These are phyloP conservation scores for Leptocoma aspasia DNA, from an alignment of 2,113 vertebrate species.

Conservation along the genomic window DNA sequence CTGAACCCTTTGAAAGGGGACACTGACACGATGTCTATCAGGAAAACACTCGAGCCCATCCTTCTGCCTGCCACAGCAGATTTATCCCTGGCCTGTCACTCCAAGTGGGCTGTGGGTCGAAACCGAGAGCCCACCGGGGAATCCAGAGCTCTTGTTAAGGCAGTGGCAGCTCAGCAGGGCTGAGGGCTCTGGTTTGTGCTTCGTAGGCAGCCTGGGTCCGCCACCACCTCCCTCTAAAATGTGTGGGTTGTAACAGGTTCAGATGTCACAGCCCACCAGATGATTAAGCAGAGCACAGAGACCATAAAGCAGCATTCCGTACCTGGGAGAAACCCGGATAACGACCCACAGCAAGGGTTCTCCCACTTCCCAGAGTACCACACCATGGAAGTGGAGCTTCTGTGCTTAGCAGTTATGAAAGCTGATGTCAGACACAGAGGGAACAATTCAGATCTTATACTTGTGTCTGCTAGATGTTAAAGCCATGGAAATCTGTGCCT, in stretches of 20 bases:
- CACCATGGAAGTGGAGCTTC: background rate
- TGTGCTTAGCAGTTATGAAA: background rate
- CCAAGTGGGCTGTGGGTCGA: constrained; percentile 29
- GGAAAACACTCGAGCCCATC: background rate
- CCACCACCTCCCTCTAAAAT: constrained; percentile 52
- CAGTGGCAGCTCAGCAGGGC: background rate
- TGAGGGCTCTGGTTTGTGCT: constrained; percentile 63
- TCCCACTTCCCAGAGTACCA: background rate
- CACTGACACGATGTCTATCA: background rate
- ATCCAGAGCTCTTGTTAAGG: constrained; percentile 57
- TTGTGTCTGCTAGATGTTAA: background rate
- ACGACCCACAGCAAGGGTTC: background rate
- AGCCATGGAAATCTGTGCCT: background rate
- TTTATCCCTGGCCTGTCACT: constrained; percentile 49
- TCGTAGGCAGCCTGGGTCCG: background rate
- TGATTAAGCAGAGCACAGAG: background rate
- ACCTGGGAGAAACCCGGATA: background rate
- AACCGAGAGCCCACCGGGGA: constrained; percentile 75
- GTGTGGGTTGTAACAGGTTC: constrained; percentile 72
- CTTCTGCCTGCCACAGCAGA: background rate
- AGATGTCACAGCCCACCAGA: constrained; percentile 65
- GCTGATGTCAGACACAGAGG: accelerated
- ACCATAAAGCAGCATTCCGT: accelerated
- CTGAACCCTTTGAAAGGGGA: constrained; percentile 41
- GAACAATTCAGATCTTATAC: background rate